phyloP scores from a whole-genome alignment of 1,140 invertebrate species.

The Aphaenogaster rudis region DNA sequence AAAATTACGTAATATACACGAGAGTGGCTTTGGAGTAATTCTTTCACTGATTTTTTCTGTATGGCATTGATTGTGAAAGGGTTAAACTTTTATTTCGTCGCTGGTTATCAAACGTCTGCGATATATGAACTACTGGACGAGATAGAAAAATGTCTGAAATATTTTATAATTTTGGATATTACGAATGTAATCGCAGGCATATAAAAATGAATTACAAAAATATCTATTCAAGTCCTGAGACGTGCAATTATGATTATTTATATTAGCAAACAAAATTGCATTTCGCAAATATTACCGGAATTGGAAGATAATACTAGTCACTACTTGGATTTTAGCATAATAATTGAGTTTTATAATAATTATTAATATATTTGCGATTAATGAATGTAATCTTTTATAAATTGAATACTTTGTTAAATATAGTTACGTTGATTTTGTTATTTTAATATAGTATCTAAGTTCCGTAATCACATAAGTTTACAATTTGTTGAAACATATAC shows the following conservation, averaged over 20 bases:
- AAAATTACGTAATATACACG: not conserved
- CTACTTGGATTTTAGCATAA: constrained; percentile 16
- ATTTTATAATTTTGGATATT: constrained; percentile 6
- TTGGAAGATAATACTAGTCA: constrained; percentile 37
- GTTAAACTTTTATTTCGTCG: not conserved
- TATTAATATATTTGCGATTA: constrained; percentile 33
- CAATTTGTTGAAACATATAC: constrained; percentile 4
- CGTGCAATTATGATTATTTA: constrained; percentile 1
- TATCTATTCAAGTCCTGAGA: constrained; percentile 1
- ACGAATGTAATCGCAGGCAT: not conserved
- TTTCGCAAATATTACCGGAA: constrained; percentile 3
- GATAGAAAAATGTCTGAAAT: not conserved
- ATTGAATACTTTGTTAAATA: constrained; percentile 24
- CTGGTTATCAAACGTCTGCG: not conserved
- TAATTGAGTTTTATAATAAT: not conserved
- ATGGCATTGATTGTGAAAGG: not conserved
- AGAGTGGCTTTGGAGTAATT: constrained; percentile 6
- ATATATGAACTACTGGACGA: constrained; percentile 11
- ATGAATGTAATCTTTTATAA: not conserved
- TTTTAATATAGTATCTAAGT: not conserved
- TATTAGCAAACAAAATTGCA: constrained; percentile 4
- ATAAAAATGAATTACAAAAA: constrained; percentile 23
- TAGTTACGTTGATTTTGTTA: not conserved
- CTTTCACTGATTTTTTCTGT: constrained; percentile 10
- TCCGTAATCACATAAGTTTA: not conserved